Evolutionary conservation across 2,797 vertebrate genomes (phyloP).

Genomic region (Fratercula arctica): DNA sequence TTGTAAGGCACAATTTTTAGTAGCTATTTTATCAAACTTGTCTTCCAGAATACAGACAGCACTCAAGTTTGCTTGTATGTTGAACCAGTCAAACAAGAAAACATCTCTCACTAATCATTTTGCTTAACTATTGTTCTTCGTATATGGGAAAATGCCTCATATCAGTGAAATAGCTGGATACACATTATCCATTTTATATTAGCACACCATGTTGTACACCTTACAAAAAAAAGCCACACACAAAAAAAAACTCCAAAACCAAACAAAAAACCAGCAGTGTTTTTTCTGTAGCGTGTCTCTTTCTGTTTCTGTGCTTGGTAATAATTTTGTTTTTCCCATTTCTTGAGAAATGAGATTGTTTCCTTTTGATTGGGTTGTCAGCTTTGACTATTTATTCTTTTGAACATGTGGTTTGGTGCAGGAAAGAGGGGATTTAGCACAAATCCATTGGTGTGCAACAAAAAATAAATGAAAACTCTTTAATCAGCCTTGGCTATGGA

Average conservation of each 20-base stretch:
- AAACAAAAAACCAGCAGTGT: not conserved
- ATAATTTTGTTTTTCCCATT: not conserved
- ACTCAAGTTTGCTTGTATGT: not conserved
- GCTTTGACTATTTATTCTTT: not conserved
- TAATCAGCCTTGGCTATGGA: not conserved
- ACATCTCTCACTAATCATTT: not conserved
- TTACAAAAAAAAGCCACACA: not conserved
- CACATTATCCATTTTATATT: not conserved
- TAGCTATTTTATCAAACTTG: not conserved
- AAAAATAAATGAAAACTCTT: not conserved
- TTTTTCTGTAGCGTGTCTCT: not conserved
- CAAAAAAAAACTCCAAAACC: rapidly evolving
- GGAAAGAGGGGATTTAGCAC: not conserved
- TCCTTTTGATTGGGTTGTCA: not conserved
- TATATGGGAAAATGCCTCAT: not conserved
- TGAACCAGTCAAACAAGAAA: not conserved
- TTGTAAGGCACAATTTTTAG: not conserved
- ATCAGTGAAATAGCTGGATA: not conserved
- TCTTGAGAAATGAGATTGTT: not conserved
- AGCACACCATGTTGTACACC: not conserved
- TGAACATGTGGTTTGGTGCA: not conserved
- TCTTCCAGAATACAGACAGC: not conserved
- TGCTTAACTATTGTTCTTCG: not conserved
- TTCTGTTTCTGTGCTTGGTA: not conserved
- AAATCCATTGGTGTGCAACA: not conserved